Evolutionary conservation across 1,140 invertebrate genomes (phyloP).

Genomic region (Tetraneura akinire): DNA sequence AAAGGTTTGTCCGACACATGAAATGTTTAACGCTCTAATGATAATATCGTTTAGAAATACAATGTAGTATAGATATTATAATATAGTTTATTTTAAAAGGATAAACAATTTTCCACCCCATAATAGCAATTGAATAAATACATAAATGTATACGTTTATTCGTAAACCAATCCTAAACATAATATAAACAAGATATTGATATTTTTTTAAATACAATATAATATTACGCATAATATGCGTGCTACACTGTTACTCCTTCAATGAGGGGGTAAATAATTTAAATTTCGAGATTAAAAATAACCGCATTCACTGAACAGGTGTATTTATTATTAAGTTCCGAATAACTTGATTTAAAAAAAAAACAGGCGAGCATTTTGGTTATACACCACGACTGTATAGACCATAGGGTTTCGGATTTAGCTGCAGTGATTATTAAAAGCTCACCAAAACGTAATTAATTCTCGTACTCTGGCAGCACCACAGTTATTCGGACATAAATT

Average conservation of each 20-base stretch:
- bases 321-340: slow-evolving; percentile 32
- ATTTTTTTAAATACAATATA: background rate
- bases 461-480: slow-evolving; percentile 13
- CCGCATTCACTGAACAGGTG: background rate
- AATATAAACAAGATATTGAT: too few relatives aligned
- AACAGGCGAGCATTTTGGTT: background rate
- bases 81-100: background rate
- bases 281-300: slow-evolving; percentile 30
- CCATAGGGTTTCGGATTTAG: slow-evolving; percentile 37
- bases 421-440: slow-evolving; percentile 48
- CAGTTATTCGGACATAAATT: slow-evolving; percentile 41
- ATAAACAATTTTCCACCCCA: slow-evolving; percentile 2
- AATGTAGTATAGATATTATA: too few relatives aligned
- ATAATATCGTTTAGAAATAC: slow-evolving; percentile 10
- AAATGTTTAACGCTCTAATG: background rate
- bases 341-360: slow-evolving; percentile 42
- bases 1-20: background rate
- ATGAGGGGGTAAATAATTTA: slow-evolving; percentile 22
- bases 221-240: background rate
- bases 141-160: too few relatives aligned
- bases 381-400: background rate
- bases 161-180: too few relatives aligned
- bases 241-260: background rate
- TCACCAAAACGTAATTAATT: slow-evolving; percentile 48
- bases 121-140: background rate